A percentile compares a stretch with the other conserved stretches of the same genome.
phyloP scores from a whole-genome alignment of 2,888 invertebrate species.

The Acronicta psi region DNA sequence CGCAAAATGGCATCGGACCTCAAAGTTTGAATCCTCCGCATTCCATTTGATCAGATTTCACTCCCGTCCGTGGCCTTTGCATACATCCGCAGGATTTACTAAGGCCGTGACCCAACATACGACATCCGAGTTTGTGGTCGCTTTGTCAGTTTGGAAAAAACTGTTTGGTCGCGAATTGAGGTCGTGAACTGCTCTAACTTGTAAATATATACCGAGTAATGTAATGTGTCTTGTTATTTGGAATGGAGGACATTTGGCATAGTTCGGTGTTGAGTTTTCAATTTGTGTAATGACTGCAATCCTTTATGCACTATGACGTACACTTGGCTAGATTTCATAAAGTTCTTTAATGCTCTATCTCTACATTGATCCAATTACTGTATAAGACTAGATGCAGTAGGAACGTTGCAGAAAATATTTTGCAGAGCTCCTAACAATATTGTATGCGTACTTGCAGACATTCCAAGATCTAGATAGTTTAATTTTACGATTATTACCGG shows the following conservation, averaged over 20 bases:
- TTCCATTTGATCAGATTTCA: constrained; percentile 65
- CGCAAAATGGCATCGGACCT: constrained; percentile 54
- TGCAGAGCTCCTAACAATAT: constrained; percentile 12
- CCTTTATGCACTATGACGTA: constrained; percentile 20
- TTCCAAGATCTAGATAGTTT: constrained; percentile 22
- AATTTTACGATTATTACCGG: constrained; percentile 19
- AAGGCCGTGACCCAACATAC: constrained; percentile 70
- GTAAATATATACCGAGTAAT: constrained; percentile 29
- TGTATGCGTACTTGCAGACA: constrained; percentile 9
- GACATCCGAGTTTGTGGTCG: constrained; percentile 55
- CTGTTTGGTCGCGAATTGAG: constrained; percentile 43
- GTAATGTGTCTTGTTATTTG: constrained; percentile 32
- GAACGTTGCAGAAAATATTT: constrained; percentile 6
- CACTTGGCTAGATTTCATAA: constrained; percentile 23
- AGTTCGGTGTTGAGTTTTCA: constrained; percentile 34
- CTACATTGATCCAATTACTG: neutral
- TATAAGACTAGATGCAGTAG: neutral
- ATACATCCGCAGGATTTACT: constrained; percentile 72
- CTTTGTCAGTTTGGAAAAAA: constrained; percentile 55
- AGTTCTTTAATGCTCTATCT: constrained; percentile 10
- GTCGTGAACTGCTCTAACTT: constrained; percentile 41
- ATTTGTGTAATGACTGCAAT: constrained; percentile 43
- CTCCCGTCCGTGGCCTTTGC: constrained; percentile 61
- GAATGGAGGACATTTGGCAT: constrained; percentile 38
- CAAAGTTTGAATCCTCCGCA: constrained; percentile 61